phyloP scores from a whole-genome alignment of 2,888 invertebrate species.

The Caenorhabditis panamensis region DNA sequence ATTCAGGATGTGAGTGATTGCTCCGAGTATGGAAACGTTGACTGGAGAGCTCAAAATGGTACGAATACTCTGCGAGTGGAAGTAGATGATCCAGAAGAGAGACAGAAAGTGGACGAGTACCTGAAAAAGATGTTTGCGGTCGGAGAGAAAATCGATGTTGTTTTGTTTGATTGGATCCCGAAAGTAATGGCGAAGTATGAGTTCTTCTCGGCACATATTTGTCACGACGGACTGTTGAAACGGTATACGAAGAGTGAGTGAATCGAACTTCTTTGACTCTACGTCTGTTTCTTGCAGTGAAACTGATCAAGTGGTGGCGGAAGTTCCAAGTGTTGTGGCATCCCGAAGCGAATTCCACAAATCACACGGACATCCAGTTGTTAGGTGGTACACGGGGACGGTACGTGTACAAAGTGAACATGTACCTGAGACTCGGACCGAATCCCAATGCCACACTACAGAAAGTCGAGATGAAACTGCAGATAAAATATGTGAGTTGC shows the following conservation, averaged over 20 bases:
- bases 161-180: not conserved
- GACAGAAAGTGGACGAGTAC: not conserved
- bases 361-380: not conserved
- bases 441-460: not conserved
- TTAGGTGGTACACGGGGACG: not conserved
- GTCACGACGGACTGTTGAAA: not conserved
- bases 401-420: not conserved
- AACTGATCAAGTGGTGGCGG: not conserved
- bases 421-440: not conserved
- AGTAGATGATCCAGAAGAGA: not conserved
- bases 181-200: not conserved
- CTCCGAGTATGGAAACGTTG: not conserved
- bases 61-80: too few relatives aligned
- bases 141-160: not conserved
- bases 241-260: not conserved
- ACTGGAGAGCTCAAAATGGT: too few relatives aligned
- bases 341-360: not conserved
- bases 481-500: not conserved
- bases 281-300: not conserved
- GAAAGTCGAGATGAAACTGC: not conserved
- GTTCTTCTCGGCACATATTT: not conserved
- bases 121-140: not conserved
- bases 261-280: too few relatives aligned
- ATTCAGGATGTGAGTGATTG: constrained; percentile 1
- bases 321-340: constrained; percentile 12